Percentiles rank a stretch among this genome's conserved stretches.
phyloP scores from a whole-genome alignment of 2,797 vertebrate species.

The Malacoraja senta region DNA sequence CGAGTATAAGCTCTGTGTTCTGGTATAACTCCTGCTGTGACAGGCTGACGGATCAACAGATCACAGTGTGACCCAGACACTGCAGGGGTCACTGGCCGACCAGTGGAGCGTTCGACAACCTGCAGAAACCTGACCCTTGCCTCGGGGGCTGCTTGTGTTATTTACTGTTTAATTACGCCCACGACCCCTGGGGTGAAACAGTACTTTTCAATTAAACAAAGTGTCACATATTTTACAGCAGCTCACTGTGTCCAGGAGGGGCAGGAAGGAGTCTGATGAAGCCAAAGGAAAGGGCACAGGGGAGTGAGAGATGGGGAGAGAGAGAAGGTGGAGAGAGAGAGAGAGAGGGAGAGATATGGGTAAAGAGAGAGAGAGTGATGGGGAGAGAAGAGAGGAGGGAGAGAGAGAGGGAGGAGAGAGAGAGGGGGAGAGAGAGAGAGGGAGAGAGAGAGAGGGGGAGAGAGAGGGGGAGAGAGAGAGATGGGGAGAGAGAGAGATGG shows the following conservation, averaged over 20 bases:
- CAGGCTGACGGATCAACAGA: constrained; percentile 23
- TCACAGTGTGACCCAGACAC: constrained; percentile 17
- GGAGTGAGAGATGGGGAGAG: background rate
- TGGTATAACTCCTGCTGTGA: background rate
- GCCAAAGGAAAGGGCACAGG: constrained; percentile 41
- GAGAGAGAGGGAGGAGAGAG: background rate
- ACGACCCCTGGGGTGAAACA: constrained; percentile 46
- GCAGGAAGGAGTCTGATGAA: constrained; percentile 38
- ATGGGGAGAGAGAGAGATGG: no score
- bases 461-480: no score
- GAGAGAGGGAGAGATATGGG: constrained; percentile 45
- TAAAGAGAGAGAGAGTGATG: constrained; percentile 7
- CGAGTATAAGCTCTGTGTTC: background rate
- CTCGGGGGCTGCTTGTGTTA: constrained; percentile 12
- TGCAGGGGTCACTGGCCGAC: constrained; percentile 5
- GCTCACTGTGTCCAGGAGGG: background rate
- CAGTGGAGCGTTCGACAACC: background rate
- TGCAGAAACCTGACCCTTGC: background rate
- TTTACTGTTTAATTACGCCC: constrained; percentile 51
- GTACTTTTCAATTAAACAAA: constrained; percentile 51
- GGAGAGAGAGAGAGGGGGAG: no score
- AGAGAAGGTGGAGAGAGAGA: constrained; percentile 25
- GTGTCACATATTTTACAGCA: constrained; percentile 40
- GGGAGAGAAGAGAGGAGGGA: constrained; percentile 8
- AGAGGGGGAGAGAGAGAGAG: no score